Evolutionary conservation across 2,797 vertebrate species (phyloP).

Genomic region (Periophthalmus magnuspinnatus): DNA sequence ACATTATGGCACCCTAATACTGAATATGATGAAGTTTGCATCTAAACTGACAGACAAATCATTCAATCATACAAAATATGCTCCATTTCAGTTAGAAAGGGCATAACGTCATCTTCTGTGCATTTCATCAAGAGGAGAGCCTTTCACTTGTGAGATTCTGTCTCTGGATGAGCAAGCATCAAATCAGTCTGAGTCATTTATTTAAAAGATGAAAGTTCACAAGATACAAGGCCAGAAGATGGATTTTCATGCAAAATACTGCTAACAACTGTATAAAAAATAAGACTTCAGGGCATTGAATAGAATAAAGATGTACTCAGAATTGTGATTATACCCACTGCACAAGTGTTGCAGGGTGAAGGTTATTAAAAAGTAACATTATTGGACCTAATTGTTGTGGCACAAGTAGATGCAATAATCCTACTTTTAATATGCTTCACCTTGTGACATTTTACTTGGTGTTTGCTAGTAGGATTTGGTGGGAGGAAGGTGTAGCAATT

Average conservation of each 20-base stretch:
- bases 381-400: too few relatives aligned
- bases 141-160: slow-evolving; percentile 30
- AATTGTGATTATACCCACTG: slow-evolving; percentile 5
- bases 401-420: too few relatives aligned
- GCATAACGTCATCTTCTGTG: neutral
- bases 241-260: slow-evolving; percentile 17
- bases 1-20: neutral
- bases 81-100: neutral
- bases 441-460: too few relatives aligned
- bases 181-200: slow-evolving; percentile 55
- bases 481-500: too few relatives aligned
- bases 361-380: too few relatives aligned
- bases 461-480: too few relatives aligned
- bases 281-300: neutral
- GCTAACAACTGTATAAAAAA: neutral
- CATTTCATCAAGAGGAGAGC: slow-evolving; percentile 3
- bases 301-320: neutral
- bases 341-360: too few relatives aligned
- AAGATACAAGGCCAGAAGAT: slow-evolving; percentile 31
- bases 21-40: neutral
- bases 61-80: neutral
- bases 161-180: slow-evolving; percentile 38
- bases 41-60: neutral
- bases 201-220: slow-evolving; percentile 34
- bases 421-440: too few relatives aligned